A percentile compares a stretch with the other conserved stretches of the same genome.
Evolutionary conservation across 1,140 invertebrate species (phyloP).

Genomic region (Trichonephila inaurata): DNA sequence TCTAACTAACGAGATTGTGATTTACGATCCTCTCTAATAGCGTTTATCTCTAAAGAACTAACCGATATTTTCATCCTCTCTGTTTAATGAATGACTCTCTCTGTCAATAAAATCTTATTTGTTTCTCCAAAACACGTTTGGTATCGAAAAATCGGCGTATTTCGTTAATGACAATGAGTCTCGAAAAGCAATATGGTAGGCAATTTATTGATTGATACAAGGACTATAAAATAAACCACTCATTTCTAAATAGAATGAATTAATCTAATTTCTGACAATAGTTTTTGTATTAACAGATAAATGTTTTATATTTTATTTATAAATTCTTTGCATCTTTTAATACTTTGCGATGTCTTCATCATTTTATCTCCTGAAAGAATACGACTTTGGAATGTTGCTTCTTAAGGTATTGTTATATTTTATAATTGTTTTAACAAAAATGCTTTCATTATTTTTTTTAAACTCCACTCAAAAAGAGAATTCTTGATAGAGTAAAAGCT

Average conservation of each 20-base stretch:
- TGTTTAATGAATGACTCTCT: slow-evolving; percentile 27
- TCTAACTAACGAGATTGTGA: slow-evolving; percentile 45
- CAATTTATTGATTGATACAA: background rate
- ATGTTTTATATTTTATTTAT: too few relatives aligned
- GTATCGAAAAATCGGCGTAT: background rate
- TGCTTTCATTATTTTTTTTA: too few relatives aligned
- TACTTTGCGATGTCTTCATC: too few relatives aligned
- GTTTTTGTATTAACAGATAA: background rate
- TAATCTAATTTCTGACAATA: background rate
- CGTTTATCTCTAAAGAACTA: slow-evolving; percentile 57
- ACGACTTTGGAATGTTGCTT: too few relatives aligned
- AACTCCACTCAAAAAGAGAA: too few relatives aligned
- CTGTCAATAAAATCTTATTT: slow-evolving; percentile 45
- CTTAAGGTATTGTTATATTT: too few relatives aligned
- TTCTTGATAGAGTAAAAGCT: too few relatives aligned
- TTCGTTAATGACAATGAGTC: slow-evolving; percentile 23
- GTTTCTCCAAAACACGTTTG: background rate
- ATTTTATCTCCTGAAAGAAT: too few relatives aligned
- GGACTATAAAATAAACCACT: background rate
- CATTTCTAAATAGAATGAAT: background rate
- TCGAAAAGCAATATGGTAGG: background rate
- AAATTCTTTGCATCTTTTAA: too few relatives aligned
- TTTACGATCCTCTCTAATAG: slow-evolving; percentile 47
- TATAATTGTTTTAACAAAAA: too few relatives aligned
- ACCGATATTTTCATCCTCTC: slow-evolving; percentile 45